Percentiles rank a stretch among this genome's conserved stretches.
phyloP scores from a whole-genome alignment of 1,140 invertebrate species.

The Teleogryllus occipitalis region DNA sequence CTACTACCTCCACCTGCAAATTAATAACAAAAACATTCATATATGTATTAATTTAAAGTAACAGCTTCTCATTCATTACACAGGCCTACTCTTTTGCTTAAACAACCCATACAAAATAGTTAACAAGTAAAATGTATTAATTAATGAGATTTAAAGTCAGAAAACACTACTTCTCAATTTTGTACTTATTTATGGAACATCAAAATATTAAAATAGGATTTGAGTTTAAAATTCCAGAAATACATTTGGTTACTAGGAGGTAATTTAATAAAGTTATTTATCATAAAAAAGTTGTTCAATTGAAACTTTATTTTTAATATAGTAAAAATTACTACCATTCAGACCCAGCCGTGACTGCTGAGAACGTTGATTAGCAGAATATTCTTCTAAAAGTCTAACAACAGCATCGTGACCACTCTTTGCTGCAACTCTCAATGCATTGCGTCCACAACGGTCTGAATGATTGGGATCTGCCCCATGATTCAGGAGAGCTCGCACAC shows the following conservation, averaged over 20 bases:
- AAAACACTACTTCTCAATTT: neutral
- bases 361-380: constrained; percentile 34
- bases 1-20: constrained; percentile 35
- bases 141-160: too few species aligned
- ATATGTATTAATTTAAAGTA: too few species aligned
- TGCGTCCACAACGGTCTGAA: constrained; percentile 82
- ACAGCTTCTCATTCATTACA: too few species aligned
- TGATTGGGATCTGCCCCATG: constrained; percentile 87
- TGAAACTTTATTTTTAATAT: neutral
- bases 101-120: too few species aligned
- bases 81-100: too few species aligned
- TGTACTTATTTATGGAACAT: neutral
- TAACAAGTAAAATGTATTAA: too few species aligned
- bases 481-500: constrained; percentile 74
- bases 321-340: constrained; percentile 26
- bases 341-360: constrained; percentile 28
- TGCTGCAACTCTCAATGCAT: constrained; percentile 64
- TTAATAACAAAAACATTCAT: too few species aligned
- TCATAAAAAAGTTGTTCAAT: neutral
- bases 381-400: constrained; percentile 55
- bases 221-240: neutral
- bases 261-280: neutral
- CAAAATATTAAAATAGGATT: neutral
- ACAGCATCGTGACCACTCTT: constrained; percentile 69
- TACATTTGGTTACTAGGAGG: neutral